Conservation (phyloP, 2,113 vertebrate species). For the Columbina picui region DNA sequence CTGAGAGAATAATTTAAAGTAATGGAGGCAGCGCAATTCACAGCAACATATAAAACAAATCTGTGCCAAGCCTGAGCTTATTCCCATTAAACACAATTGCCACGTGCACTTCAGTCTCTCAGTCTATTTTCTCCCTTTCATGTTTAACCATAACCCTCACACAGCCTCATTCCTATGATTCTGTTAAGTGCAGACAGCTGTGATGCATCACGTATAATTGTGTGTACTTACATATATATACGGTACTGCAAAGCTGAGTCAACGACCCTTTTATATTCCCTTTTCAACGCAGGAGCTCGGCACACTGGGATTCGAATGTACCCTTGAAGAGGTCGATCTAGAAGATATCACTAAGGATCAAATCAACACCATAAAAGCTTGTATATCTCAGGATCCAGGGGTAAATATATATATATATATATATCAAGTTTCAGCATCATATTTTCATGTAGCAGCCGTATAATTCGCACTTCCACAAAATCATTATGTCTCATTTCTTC, state of each 20-base stretch:
- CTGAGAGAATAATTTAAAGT: background rate
- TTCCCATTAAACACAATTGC: background rate
- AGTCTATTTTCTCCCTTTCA: fast-evolving
- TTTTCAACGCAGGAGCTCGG: constrained; percentile 28
- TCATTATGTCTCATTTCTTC: background rate
- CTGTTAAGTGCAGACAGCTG: background rate
- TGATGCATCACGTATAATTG: fast-evolving
- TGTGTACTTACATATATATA: background rate
- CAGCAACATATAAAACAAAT: background rate
- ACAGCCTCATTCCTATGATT: background rate
- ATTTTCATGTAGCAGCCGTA: fast-evolving
- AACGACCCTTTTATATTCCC: background rate
- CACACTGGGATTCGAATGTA: constrained; percentile 58
- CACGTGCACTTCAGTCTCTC: background rate
- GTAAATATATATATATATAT: background rate
- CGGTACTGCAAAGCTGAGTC: background rate
- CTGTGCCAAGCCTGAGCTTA: background rate
- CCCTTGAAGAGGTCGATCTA: constrained; percentile 33
- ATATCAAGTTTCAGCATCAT: fast-evolving
- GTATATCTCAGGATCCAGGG: background rate
- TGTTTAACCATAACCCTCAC: background rate
- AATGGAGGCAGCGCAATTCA: background rate
- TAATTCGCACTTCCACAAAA: background rate
- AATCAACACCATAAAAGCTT: constrained; percentile 61
- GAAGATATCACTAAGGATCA: constrained; percentile 66